Conservation (phyloP, 1,140 invertebrate genomes). For the Delia radicum region DNA sequence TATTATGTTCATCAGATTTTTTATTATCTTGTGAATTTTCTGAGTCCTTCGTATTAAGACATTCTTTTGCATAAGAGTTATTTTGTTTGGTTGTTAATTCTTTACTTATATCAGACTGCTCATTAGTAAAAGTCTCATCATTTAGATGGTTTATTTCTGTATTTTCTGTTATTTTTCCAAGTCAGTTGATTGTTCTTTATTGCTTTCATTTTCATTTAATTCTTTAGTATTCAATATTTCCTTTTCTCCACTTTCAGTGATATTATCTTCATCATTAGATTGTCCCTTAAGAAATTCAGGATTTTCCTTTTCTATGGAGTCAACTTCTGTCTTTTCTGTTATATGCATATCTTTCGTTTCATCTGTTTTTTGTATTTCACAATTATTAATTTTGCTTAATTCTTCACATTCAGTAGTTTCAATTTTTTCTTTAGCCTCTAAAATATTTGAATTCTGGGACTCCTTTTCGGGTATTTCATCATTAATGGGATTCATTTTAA, state of each 20-base stretch:
- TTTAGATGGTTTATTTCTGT: not conserved
- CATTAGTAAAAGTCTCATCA: no score
- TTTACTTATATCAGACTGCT: no score
- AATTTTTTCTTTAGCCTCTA: not conserved
- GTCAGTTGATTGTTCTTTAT: no score
- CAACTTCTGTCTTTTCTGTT: not conserved
- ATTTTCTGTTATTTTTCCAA: no score
- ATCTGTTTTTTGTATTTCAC: not conserved
- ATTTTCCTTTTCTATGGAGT: not conserved
- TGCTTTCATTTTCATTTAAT: no score
- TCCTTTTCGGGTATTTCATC: not conserved
- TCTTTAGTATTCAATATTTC: no score
- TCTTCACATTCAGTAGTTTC: not conserved
- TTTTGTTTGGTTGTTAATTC: no score
- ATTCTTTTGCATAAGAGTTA: no score
- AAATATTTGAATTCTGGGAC: not conserved
- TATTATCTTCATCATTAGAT: no score
- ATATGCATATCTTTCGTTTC: not conserved
- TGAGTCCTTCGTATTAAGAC: no score
- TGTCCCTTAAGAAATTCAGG: no score
- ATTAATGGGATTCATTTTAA: not conserved
- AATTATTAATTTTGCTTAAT: not conserved
- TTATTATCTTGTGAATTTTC: not conserved
- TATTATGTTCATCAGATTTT: not conserved
- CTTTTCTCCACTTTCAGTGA: no score